Percentiles rank a stretch among this genome's conserved stretches.
phyloP scores from a whole-genome alignment of 2,888 invertebrate species.

The Agonopterix heracliana region DNA sequence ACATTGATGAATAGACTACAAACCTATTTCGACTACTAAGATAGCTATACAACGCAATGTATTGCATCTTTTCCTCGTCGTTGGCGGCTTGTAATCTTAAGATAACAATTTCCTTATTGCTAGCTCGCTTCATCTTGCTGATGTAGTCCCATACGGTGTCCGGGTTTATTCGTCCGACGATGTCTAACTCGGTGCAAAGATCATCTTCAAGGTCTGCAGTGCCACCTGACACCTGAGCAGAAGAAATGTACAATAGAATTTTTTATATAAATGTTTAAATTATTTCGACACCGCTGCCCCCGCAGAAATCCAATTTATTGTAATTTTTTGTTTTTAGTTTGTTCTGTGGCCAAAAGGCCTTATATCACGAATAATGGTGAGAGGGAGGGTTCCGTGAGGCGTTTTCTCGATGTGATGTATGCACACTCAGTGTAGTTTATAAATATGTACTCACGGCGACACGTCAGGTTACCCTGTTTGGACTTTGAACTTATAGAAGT shows the following conservation, averaged over 20 bases:
- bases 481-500: too few species aligned
- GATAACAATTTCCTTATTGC: conserved; percentile 91
- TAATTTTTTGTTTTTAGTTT: neutral
- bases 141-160: conserved; percentile 96
- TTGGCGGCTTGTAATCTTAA: conserved; percentile 87
- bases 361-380: too few species aligned
- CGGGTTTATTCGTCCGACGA: conserved; percentile 94
- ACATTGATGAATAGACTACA: conserved; percentile 18
- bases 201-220: conserved; percentile 82
- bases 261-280: too few species aligned
- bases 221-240: conserved; percentile 74
- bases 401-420: too few species aligned
- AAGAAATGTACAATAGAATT: conserved; percentile 5
- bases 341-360: too few species aligned
- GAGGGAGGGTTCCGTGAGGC: too few species aligned
- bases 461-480: too few species aligned
- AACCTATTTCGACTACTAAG: conserved; percentile 86
- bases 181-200: conserved; percentile 85
- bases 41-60: conserved; percentile 91
- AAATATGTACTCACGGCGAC: too few species aligned
- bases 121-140: conserved; percentile 90
- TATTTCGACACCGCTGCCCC: too few species aligned
- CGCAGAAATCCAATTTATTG: neutral
- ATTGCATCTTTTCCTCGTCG: conserved; percentile 89
- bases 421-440: too few species aligned